Base-by-base conservation (phyloP, 64 coral and sea anemone species). In the Actinia equina region DNA sequence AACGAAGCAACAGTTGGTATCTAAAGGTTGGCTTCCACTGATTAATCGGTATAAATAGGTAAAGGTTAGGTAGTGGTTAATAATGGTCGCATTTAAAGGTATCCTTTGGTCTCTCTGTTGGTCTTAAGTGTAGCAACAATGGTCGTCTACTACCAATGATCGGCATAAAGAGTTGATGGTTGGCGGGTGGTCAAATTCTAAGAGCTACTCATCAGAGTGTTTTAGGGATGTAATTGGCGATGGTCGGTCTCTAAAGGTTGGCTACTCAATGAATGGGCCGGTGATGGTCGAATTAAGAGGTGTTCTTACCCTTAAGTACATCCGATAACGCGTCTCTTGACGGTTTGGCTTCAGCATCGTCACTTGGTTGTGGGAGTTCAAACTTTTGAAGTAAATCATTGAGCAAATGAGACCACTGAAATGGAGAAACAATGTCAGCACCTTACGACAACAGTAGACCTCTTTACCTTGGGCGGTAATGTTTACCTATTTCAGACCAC, bases 241-340 rank as follows among this genome's bases (percentile, higher is more conserved):
- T 67, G 63, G 69, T 74, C 69, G 69, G 23, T 22, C 1, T 7
- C 1, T 74, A 74, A 30, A 37, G 10, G 8, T 42, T 74, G 2
- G 2, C 6, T 74, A 41, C 3, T 15, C 3, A 10, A n/a, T n/a
- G 20, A 2, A 4, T 67, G 18, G 14, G 63, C 8, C 63, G 18
- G 19, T 67, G 63, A 23, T 26, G 63, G 63, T 67, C 63, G 63
- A 9, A 22, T 3, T 67, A 17, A 22, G 5, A 67, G 63, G 69
- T 74, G 4, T 46, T 52, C 43, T 81, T 79, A 91, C 89, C 89
- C 84, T 78, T 89, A 49, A 91, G 82, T 17, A 64, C 89, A 59
- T 14, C 71, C 20, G 86, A 19, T 13, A 91, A 77, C 15, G 43
- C 1, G 17, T 86, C 70, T 77, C 70, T 59, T 52, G 43, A 49